Evolutionary conservation across 1,140 invertebrate genomes (phyloP).

Genomic region (Drosophila jambulina): DNA sequence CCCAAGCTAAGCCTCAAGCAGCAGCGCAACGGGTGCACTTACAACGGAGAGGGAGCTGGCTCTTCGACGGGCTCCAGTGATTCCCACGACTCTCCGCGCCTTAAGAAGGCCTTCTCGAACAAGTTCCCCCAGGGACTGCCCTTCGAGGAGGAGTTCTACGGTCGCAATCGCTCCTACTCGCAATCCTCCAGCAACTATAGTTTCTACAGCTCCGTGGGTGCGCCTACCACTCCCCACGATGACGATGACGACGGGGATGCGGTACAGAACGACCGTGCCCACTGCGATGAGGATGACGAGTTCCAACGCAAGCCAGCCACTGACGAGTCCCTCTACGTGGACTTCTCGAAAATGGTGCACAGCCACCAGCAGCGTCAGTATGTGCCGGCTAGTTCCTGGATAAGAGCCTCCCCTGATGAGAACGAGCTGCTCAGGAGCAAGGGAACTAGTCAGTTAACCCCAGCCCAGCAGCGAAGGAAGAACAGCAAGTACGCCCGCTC

Average conservation of each 20-base stretch:
- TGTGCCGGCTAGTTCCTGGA: conserved; percentile 74
- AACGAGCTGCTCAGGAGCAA: conserved; percentile 43
- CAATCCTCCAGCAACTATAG: conserved; percentile 84
- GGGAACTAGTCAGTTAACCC: conserved; percentile 53
- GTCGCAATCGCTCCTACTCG: conserved; percentile 79
- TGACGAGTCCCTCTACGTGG: conserved; percentile 83
- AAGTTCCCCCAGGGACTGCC: conserved; percentile 84
- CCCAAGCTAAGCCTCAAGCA: conserved; percentile 63
- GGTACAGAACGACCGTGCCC: conserved; percentile 28
- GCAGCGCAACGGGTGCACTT: conserved; percentile 40
- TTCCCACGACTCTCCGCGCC: conserved; percentile 77
- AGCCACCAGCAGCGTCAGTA: conserved; percentile 63
- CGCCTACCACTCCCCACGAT: conserved; percentile 58
- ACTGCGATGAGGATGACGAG: conserved; percentile 70
- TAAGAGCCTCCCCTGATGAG: conserved; percentile 62
- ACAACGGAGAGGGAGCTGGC: conserved; percentile 19
- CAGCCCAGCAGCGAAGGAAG: conserved; percentile 64
- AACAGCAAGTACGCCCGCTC: conserved; percentile 74
- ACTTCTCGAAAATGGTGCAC: conserved; percentile 82
- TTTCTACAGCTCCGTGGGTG: conserved; percentile 78
- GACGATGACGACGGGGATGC: conserved; percentile 44
- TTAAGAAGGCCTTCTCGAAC: conserved; percentile 80
- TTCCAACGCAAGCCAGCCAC: conserved; percentile 82
- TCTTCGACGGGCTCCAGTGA: conserved; percentile 74
- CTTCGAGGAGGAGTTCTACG: conserved; percentile 84